Evolutionary conservation across 2,797 vertebrate species (phyloP), one percentile per base, ranked within the genome.

Genomic region (Picus viridis): DNA sequence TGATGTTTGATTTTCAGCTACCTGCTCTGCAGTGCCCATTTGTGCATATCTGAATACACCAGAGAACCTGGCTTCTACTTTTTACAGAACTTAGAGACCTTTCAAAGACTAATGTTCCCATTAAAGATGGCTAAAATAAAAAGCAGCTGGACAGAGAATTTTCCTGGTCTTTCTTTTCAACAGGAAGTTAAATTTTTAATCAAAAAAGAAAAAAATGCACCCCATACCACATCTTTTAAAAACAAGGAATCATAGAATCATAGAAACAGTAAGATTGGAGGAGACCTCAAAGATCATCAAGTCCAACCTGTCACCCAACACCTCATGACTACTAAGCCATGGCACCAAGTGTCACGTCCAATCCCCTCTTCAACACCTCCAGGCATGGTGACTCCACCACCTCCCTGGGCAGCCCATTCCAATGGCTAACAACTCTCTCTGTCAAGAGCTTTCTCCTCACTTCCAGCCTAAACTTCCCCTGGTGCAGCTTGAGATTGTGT

Each of bases 91-190:
- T 1, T 85, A 86, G 71, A 24, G 11, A 83, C 32, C 29, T 93
- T 93, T 82, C 71, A 88, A 74, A 91, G 68, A 64, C 74, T 79
- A 73, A 82, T 82, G 72, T 71, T 74, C 29, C 62, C 39, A 78
- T 76, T 83, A 86, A 90, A 83, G 41, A 58, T 0, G 27, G 61
- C 23, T 74, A 84, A 92, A 84, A 76, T 45, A 65, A 88, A 91
- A 78, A 76, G 71, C 18, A 86, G 54, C 36, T 57, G 32, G 78
- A 74, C 58, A 65, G 29, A 76, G 8, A 69, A 56, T 32, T 68
- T 43, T 88, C 54, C 64, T 41, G 6, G 20, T 39, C 30, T 83
- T 72, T 41, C 51, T 69, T 78, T 76, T 63, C 29, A 90, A 67
- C 7, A 26, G 32, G 30, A 75, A 83, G 36, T 63, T 73, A 22